These are phyloP conservation scores for Anguilla obscura DNA, from an alignment of 2,797 vertebrate genomes.

Conservation along the genomic window DNA sequence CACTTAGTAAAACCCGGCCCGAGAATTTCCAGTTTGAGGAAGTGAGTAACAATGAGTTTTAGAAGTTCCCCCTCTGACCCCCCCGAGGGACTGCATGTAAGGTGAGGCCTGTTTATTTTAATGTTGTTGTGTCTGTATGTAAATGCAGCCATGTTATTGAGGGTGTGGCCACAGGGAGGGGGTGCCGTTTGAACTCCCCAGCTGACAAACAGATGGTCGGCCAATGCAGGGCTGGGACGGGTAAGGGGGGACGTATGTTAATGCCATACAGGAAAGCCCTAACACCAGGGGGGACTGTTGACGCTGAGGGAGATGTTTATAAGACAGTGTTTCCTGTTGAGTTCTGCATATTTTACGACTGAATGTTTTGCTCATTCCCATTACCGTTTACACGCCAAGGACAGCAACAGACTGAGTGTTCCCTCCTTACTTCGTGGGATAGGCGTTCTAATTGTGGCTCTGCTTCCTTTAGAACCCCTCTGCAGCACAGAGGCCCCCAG, in stretches of 20 bases:
- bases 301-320: conserved; percentile 26
- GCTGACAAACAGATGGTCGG: conserved; percentile 41
- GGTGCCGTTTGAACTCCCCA: conserved; percentile 29
- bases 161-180: not conserved
- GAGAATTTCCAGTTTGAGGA: not conserved
- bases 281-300: conserved; percentile 24
- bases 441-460: not conserved
- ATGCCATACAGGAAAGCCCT: conserved; percentile 33
- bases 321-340: conserved; percentile 19
- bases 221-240: conserved; percentile 14
- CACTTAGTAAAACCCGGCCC: too few species aligned
- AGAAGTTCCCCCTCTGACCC: not conserved
- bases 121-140: conserved; percentile 31
- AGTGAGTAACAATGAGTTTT: not conserved
- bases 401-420: not conserved
- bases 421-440: not conserved
- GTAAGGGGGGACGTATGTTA: not conserved
- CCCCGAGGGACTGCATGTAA: not conserved
- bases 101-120: conserved; percentile 10
- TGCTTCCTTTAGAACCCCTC: not conserved
- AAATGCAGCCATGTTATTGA: not conserved
- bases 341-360: conserved; percentile 16
- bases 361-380: not conserved
- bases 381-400: not conserved
- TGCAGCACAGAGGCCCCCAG: not conserved